Evolutionary conservation across 1,140 invertebrate species (phyloP), one percentile per base, ranked within the genome.

Genomic region (Lucilia cuprina): DNA sequence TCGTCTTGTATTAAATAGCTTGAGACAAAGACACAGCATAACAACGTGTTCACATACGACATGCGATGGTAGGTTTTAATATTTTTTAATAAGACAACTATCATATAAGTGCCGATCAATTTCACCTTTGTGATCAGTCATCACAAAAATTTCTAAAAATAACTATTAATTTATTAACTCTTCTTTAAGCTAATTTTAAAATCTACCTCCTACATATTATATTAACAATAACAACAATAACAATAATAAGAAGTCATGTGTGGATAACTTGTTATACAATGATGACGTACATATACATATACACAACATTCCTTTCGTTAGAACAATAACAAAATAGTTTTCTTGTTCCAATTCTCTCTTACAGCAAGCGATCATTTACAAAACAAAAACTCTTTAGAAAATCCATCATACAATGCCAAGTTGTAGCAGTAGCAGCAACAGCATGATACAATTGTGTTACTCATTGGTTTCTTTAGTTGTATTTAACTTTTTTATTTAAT

Each of bases 331-430:
- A 60, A 60, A 60, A 60, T 5, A 41, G 8, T 5, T 70, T 70
- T 70, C 65, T 70, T 70, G 65, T 70, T 70, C 65, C 65, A 70
- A 21, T 70, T 70, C 65, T 19, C 35, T 8, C 65, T 70, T 70
- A n/a, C n/a, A n/a, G n/a, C n/a, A n/a, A n/a, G 65, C 65, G 65
- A 70, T 70, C 65, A 21, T 70, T 70, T 60, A 60, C n/a, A 1
- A 70, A 70, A 70, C 65, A 70, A 70, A 70, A 70, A 19, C n/a
- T 21, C 65, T 70, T 70, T 70, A 21, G 65, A 70, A 70, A 70
- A 21, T 21, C 65, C 19, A 70, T 0, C 19, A 21, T 70, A 70
- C 65, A 70, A 70, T 70, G 65, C 65, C 65, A 70, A 70, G 65
- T n/a, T n/a, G n/a, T n/a, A n/a, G n/a, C n/a, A n/a, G n/a, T n/a